These are phyloP conservation scores for Maccullochella peelii DNA, from an alignment of 2,113 vertebrate genomes.

Conservation along the genomic window DNA sequence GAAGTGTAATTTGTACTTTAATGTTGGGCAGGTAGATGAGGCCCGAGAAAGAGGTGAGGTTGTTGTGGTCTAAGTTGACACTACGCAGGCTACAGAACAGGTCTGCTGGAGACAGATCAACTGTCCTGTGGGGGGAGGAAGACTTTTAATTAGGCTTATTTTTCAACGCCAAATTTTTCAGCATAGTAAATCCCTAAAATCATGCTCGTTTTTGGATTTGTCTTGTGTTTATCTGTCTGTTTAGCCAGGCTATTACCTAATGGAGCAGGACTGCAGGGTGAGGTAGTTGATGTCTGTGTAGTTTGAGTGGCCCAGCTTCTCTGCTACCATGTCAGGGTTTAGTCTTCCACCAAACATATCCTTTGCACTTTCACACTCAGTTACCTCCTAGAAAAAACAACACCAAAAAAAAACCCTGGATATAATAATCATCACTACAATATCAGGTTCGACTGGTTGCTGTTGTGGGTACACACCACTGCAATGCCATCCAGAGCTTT, in stretches of 20 bases:
- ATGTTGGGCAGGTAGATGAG: constrained; percentile 88
- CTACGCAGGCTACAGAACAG: constrained; percentile 83
- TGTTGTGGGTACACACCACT: constrained; percentile 77
- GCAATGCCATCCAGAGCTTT: constrained; percentile 89
- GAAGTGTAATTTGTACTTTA: constrained; percentile 77
- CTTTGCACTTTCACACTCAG: constrained; percentile 88
- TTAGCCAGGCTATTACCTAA: constrained; percentile 81
- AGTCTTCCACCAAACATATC: constrained; percentile 88
- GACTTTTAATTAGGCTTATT: neutral
- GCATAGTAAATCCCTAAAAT: neutral
- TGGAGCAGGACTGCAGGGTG: constrained; percentile 84
- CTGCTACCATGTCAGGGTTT: constrained; percentile 87
- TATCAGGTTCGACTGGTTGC: neutral
- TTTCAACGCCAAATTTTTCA: neutral
- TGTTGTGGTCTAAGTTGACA: constrained; percentile 89
- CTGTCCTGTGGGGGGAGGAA: constrained; percentile 70
- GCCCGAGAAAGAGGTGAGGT: constrained; percentile 88
- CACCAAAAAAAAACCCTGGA: constrained; percentile 31
- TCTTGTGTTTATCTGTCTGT: neutral
- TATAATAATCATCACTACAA: neutral
- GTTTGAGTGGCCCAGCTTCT: constrained; percentile 87
- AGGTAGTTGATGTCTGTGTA: constrained; percentile 86
- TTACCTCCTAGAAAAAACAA: constrained; percentile 81
- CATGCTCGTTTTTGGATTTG: neutral
- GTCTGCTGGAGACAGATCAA: constrained; percentile 85